Evolutionary conservation across 2,888 invertebrate genomes (phyloP).

Genomic region (Aspidapion aeneum): DNA sequence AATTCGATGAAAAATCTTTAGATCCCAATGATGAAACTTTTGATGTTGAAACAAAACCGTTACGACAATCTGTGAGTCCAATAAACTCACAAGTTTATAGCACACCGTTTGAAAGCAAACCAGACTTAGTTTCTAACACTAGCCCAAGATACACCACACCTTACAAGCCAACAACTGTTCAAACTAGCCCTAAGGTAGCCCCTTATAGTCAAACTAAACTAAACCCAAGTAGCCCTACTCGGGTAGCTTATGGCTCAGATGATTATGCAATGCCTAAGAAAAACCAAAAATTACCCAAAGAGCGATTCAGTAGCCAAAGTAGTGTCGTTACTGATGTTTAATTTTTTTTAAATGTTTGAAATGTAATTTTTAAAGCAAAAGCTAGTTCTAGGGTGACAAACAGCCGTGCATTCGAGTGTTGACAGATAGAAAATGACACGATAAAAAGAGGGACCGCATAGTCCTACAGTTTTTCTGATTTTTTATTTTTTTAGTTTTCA

Average conservation of each 20-base stretch:
- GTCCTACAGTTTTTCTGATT: slow-evolving; percentile 3
- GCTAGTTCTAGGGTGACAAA: no score
- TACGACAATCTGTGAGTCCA: slow-evolving; percentile 22
- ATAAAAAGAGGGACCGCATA: slow-evolving; percentile 26
- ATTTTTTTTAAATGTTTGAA: no score
- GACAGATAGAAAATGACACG: slow-evolving; percentile 36
- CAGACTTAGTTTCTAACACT: slow-evolving; percentile 27
- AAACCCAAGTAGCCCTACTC: background rate
- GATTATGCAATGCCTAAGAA: slow-evolving; percentile 35
- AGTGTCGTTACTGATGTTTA: slow-evolving; percentile 43
- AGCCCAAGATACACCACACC: no score
- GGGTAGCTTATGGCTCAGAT: slow-evolving; percentile 30
- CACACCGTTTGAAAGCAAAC: slow-evolving; percentile 28
- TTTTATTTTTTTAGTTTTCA: background rate
- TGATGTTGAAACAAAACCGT: slow-evolving; percentile 24
- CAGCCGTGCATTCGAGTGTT: no score
- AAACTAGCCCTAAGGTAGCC: background rate
- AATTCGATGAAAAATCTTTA: slow-evolving; percentile 79
- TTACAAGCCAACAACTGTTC: no score
- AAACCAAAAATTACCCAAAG: slow-evolving; percentile 24
- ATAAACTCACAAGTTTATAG: slow-evolving; percentile 26
- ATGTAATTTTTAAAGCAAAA: no score
- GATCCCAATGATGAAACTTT: slow-evolving; percentile 51
- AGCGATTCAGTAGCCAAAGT: slow-evolving; percentile 40
- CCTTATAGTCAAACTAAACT: background rate